A percentile compares a stretch with the other conserved stretches of the same genome.
These are phyloP conservation scores for Parochlus steinenii DNA, from an alignment of 2,888 invertebrate genomes.

Conservation along the genomic window DNA sequence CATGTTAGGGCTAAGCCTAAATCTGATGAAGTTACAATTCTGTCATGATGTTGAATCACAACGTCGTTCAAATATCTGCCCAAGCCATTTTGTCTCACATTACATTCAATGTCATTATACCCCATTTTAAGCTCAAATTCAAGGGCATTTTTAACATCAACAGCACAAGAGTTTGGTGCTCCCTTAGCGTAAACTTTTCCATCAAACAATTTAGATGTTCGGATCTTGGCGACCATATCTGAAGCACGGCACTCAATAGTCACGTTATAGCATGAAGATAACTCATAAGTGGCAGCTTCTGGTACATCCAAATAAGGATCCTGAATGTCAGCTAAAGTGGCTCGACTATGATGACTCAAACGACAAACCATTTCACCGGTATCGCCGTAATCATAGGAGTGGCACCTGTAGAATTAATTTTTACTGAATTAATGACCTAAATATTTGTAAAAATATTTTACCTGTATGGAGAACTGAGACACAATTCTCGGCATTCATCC, in stretches of 20 bases:
- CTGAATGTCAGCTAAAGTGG: slow-evolving; percentile 77
- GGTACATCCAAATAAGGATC: slow-evolving; percentile 81
- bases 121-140: slow-evolving; percentile 87
- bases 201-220: slow-evolving; percentile 81
- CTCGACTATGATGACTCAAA: slow-evolving; percentile 77
- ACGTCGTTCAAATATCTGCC: slow-evolving; percentile 83
- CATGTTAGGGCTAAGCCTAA: slow-evolving; percentile 84
- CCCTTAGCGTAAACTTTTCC: slow-evolving; percentile 92
- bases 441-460: slow-evolving; percentile 16
- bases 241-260: slow-evolving; percentile 82
- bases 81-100: slow-evolving; percentile 75
- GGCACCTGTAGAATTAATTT: slow-evolving; percentile 40
- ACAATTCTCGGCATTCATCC: slow-evolving; percentile 77
- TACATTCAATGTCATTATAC: slow-evolving; percentile 83
- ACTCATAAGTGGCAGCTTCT: slow-evolving; percentile 80
- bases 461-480: slow-evolving; percentile 73
- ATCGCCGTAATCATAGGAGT: slow-evolving; percentile 87
- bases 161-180: slow-evolving; percentile 81
- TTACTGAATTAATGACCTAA: slow-evolving; percentile 4
- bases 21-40: slow-evolving; percentile 87
- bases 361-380: slow-evolving; percentile 87
- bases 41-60: slow-evolving; percentile 89
- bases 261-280: slow-evolving; percentile 88
- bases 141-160: slow-evolving; percentile 71
- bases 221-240: slow-evolving; percentile 84